Evolutionary conservation across 2,888 invertebrate genomes (phyloP), one percentile per base, ranked within the genome.

Genomic region (Ptychoptera albimana): DNA sequence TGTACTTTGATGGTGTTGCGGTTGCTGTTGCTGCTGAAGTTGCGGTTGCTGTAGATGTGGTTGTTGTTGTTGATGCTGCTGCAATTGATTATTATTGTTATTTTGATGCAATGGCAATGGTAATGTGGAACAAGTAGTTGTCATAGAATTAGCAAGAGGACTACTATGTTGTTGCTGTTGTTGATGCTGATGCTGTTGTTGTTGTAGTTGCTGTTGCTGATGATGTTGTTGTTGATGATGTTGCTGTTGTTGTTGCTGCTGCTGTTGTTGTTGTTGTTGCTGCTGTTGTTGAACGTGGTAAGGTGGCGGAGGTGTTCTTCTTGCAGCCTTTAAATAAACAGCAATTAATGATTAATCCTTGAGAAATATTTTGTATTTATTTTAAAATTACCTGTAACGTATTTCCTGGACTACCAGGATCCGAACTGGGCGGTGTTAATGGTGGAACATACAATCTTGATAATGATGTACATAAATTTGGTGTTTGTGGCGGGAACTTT

Each of bases 391-490:
- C 71, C 71, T 72, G 68, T 67, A 77, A 69, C 48, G 78, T 72
- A 61, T 77, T 77, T 49, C 80, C 79, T 10, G 85, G 84, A 54
- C 83, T 84, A 50, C 86, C 87, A 48, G 87, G 88, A 60, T 88
- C 87, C 45, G 88, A 87, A 61, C 82, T 83, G 51, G 88, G 88
- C 37, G 88, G 87, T 52, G 88, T 88, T 55, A 87, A 67, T 37
- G 87, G 88, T 37, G 86, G 82, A 61, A 82, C 83, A 66, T 86
- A 86, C 70, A 84, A 66, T 58, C 77, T 68, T 48, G 74, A 70
- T 62, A 71, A 70, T 47, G 58, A 45, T 8, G 51, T 47, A 42
- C 51, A 51, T 37, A 51, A 45, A 44, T 43, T 46, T 36, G 46
- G 42, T 16, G 48, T 14, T 30, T 12, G 23, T 23, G 23, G 23